Evolutionary conservation across 2,113 vertebrate genomes (phyloP), one percentile per base, ranked within the genome.

Genomic region (Scomber colias): DNA sequence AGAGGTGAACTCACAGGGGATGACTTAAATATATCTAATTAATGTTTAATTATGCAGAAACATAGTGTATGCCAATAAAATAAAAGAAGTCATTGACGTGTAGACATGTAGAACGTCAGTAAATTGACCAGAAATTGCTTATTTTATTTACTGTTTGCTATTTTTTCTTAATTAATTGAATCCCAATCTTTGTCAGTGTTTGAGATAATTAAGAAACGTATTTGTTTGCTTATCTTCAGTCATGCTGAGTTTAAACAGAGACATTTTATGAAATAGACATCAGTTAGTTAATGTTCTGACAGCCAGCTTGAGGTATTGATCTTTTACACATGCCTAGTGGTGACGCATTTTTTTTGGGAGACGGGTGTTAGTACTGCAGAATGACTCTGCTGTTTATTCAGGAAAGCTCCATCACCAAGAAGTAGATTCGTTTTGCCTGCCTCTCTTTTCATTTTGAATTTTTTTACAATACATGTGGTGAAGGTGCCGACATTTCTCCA

Each of bases 401-500:
- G 67, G 11, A 46, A 15, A 79, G 48, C 48, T 64, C 19, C 19
- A 50, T 66, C 56, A 69, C 50, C 21, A 71, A 44, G 59, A 62
- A 75, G 62, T 40, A 53, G 55, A 69, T 74, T 31, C 10, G 16
- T 72, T 50, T 61, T 27, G 11, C 48, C 60, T 21, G 24, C 30
- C 71, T 74, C 44, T 64, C 1, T 78, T 59, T 66, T 35, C 40
- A 57, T 11, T 51, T 48, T 68, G 5, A 21, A 40, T 65, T 76
- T 77, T 66, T 56, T 40, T 40, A 31, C 65, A 45, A 17, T 45
- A 4, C 5, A 14, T 53, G 5, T 6, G 4, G 30, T 31, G 9
- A 46, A 63, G 77, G 56, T 71, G 56, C 70, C 59, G 69, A 71
- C 67, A 12, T 68, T 27, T 70, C 66, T 50, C 71, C 19, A 51